These are phyloP conservation scores for Epistrophella euchroma DNA, from an alignment of 2,888 invertebrate species.

Conservation along the genomic window DNA sequence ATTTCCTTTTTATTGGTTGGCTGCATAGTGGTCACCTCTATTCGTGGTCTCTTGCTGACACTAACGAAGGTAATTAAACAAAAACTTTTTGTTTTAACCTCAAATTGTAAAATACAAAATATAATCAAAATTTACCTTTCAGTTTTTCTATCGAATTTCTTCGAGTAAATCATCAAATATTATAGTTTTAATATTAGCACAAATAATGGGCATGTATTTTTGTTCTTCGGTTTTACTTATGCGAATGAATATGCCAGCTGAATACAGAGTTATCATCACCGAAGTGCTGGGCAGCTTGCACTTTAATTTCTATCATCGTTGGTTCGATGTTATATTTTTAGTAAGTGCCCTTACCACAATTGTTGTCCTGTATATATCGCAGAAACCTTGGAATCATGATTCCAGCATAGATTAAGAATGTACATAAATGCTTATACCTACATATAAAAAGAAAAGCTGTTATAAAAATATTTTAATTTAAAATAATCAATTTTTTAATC, in stretches of 20 bases:
- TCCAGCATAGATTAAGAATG: conserved; percentile 79
- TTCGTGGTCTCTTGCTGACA: conserved; percentile 96
- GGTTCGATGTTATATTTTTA: conserved; percentile 99
- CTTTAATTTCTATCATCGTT: conserved; percentile 99
- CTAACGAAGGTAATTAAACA: conserved; percentile 93
- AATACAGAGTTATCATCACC: conserved; percentile 94
- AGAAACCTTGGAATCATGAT: conserved; percentile 90
- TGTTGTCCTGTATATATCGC: conserved; percentile 96
- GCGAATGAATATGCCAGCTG: conserved; percentile 99
- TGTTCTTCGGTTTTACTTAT: conserved; percentile 98
- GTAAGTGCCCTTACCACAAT: conserved; percentile 98
- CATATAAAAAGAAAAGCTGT: neutral
- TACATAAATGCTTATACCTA: conserved; percentile 35
- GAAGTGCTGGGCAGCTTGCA: conserved; percentile 97
- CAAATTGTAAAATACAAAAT: neutral
- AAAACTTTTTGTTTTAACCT: neutral
- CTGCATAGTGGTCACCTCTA: conserved; percentile 98
- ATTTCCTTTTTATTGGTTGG: conserved; percentile 98
- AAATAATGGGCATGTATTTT: conserved; percentile 99
- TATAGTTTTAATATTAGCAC: conserved; percentile 97
- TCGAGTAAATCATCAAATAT: conserved; percentile 99
- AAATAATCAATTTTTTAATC: conserved; percentile 58
- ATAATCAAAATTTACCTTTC: conserved; percentile 81
- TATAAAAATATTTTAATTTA: conserved; percentile 28
- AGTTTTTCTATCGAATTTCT: conserved; percentile 99